phyloP scores from a whole-genome alignment of 2,888 invertebrate genomes.

The Pseudococcus jackbeardsleyi region DNA sequence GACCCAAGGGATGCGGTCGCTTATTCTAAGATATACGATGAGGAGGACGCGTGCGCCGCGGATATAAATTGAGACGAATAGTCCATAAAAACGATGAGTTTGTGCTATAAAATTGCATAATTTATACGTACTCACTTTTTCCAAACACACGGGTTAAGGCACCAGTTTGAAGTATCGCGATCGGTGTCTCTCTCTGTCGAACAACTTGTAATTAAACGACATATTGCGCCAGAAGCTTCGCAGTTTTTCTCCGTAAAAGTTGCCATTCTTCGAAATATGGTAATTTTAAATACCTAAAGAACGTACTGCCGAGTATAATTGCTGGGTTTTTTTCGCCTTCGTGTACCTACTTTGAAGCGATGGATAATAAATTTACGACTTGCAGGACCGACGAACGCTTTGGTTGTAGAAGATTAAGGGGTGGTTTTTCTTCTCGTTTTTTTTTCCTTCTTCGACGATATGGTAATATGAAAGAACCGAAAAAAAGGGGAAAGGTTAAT shows the following conservation, averaged over 20 bases:
- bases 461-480: constrained; percentile 49
- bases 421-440: constrained; percentile 9
- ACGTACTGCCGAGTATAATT: background rate
- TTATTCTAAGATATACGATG: constrained; percentile 48
- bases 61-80: constrained; percentile 64
- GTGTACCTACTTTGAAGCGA: background rate
- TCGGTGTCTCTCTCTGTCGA: constrained; percentile 20
- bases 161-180: background rate
- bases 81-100: constrained; percentile 64
- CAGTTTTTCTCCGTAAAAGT: background rate
- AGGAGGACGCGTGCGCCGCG: constrained; percentile 53
- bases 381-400: background rate
- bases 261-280: background rate
- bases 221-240: background rate
- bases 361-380: constrained; percentile 34
- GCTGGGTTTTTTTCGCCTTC: constrained; percentile 18
- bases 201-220: background rate
- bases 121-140: constrained; percentile 39
- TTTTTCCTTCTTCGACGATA: background rate
- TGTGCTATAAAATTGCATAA: constrained; percentile 64
- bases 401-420: constrained; percentile 18
- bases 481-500: constrained; percentile 59
- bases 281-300: constrained; percentile 10
- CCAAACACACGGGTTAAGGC: background rate
- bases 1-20: constrained; percentile 61